Evolutionary conservation across 2,888 invertebrate species (phyloP).

Genomic region (Euclidia mi): DNA sequence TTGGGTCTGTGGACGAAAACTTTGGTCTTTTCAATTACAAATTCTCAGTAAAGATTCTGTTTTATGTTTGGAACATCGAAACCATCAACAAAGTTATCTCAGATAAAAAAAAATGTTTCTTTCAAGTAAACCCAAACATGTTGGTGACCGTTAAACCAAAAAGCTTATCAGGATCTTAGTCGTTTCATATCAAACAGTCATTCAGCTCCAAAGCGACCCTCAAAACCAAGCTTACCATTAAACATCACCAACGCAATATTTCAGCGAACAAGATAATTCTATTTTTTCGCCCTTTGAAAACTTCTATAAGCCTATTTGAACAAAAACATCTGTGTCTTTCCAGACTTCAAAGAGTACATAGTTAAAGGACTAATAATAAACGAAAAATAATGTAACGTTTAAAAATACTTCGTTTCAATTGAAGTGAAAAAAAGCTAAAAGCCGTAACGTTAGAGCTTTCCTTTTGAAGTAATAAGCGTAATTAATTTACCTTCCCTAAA

Average conservation of each 20-base stretch:
- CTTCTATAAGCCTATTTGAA: not conserved
- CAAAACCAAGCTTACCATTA: not conserved
- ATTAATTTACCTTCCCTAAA: conserved; percentile 35
- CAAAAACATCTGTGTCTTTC: not conserved
- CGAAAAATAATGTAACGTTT: conserved; percentile 19
- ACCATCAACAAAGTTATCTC: too few relatives aligned
- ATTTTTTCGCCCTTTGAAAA: conserved; percentile 4
- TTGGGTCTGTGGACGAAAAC: too few relatives aligned
- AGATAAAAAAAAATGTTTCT: too few relatives aligned
- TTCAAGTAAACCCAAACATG: too few relatives aligned
- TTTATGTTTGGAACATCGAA: too few relatives aligned
- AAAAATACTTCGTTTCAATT: conserved; percentile 15
- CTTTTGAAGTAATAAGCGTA: conserved; percentile 30
- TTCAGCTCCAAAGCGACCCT: not conserved
- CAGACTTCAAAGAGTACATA: conserved; percentile 3
- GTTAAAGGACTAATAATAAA: conserved; percentile 12
- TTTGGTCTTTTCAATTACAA: too few relatives aligned
- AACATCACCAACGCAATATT: not conserved
- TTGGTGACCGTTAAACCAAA: not conserved
- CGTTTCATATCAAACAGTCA: not conserved
- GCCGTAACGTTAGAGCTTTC: conserved; percentile 20
- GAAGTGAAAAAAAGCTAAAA: conserved; percentile 26
- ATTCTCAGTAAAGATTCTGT: too few relatives aligned
- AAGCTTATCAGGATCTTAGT: not conserved
- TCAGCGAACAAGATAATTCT: not conserved